These are phyloP conservation scores for Pelobates fuscus DNA, from an alignment of 2,113 vertebrate genomes.

Conservation along the genomic window DNA sequence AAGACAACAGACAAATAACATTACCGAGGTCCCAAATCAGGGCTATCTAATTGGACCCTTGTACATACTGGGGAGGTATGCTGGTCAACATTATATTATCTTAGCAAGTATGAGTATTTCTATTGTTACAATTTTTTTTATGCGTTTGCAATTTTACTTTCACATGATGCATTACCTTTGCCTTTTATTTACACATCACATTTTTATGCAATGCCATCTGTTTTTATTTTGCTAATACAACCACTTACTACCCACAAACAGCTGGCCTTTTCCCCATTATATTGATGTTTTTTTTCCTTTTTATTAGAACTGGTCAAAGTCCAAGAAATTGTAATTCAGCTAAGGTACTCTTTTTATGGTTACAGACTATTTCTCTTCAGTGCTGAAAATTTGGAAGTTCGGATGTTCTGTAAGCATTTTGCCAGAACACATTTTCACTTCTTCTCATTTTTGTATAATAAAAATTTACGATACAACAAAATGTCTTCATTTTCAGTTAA, in stretches of 20 bases:
- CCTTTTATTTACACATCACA: conserved; percentile 32
- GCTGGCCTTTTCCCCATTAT: conserved; percentile 46
- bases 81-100: no score
- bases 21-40: no score
- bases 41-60: no score
- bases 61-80: no score
- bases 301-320: conserved; percentile 36
- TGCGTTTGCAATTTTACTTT: not conserved
- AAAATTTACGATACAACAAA: not conserved
- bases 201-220: conserved; percentile 39
- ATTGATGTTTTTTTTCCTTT: conserved; percentile 46
- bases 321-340: conserved; percentile 53
- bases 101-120: no score
- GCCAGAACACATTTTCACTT: not conserved
- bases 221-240: conserved; percentile 54
- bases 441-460: not conserved
- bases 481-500: not conserved
- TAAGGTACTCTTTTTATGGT: conserved; percentile 7
- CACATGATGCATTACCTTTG: conserved; percentile 44
- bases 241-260: conserved; percentile 45
- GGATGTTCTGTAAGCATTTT: not conserved
- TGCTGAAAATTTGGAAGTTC: not conserved
- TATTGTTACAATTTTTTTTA: no score
- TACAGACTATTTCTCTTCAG: not conserved
- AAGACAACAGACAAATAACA: no score